A percentile compares a stretch with the other conserved stretches of the same genome.
These are phyloP conservation scores for Microtus oregoni DNA, from an alignment of 2,113 vertebrate genomes.

Conservation along the genomic window DNA sequence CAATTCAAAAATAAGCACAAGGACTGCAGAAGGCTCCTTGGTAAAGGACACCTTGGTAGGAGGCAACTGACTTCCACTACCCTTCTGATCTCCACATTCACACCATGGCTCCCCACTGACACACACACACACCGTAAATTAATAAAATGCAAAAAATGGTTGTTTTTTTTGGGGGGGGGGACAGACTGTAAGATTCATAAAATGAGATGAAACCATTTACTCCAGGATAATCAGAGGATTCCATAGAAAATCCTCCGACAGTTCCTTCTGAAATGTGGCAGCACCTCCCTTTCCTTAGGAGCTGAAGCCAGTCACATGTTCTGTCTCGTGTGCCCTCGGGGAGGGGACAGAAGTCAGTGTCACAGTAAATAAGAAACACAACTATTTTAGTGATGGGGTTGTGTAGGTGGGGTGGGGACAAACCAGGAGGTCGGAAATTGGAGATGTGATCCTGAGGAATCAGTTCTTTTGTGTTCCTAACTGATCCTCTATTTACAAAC, in stretches of 20 bases:
- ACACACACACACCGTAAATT: background rate
- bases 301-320: background rate
- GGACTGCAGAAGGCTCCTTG: background rate
- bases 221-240: conserved; percentile 3
- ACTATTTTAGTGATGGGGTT: background rate
- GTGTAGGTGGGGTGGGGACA: background rate
- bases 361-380: background rate
- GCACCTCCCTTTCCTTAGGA: conserved; percentile 21
- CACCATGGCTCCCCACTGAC: background rate
- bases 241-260: background rate
- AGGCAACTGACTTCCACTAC: background rate
- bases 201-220: background rate
- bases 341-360: background rate
- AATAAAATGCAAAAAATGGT: background rate
- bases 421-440: background rate
- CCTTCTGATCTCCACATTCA: background rate
- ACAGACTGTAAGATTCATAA: background rate
- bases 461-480: conserved; percentile 26
- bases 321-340: background rate
- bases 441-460: conserved; percentile 40
- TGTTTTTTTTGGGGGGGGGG: background rate
- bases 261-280: conserved; percentile 27
- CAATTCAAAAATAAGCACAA: conserved; percentile 24
- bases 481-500: background rate
- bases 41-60: background rate